These are phyloP conservation scores for Patella vulgata DNA, from an alignment of 1,140 invertebrate genomes.

Conservation along the genomic window DNA sequence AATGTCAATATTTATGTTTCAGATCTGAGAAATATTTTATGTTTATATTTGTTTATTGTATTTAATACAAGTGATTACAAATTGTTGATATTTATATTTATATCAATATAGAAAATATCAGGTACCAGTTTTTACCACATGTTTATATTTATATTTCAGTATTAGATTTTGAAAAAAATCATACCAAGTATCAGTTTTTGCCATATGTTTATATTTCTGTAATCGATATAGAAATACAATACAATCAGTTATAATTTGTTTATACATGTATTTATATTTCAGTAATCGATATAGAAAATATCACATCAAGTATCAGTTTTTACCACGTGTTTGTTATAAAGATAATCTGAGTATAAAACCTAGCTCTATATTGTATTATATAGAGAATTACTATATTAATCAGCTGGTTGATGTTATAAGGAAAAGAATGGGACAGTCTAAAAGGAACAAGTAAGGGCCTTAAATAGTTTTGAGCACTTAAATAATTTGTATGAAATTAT, in stretches of 20 bases:
- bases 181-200: slow-evolving; percentile 76
- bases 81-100: background rate
- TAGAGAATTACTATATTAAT: slow-evolving; percentile 67
- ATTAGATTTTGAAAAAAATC: slow-evolving; percentile 48
- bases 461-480: too few relatives aligned
- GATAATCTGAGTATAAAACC: slow-evolving; percentile 78
- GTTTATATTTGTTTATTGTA: background rate
- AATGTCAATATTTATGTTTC: background rate
- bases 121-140: slow-evolving; percentile 80
- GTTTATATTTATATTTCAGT: slow-evolving; percentile 38
- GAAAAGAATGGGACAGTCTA: slow-evolving; percentile 44
- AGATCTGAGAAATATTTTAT: slow-evolving; percentile 12
- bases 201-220: too few relatives aligned
- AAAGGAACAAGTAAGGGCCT: slow-evolving; percentile 25
- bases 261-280: slow-evolving; percentile 18
- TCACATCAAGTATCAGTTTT: slow-evolving; percentile 74
- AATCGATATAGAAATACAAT: too few relatives aligned
- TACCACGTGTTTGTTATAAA: slow-evolving; percentile 79
- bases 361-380: slow-evolving; percentile 70
- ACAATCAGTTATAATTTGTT: too few relatives aligned
- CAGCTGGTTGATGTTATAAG: slow-evolving; percentile 53
- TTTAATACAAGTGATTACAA: too few relatives aligned
- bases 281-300: slow-evolving; percentile 51
- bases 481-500: too few relatives aligned
- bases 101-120: slow-evolving; percentile 43